Evolutionary conservation across 2,113 vertebrate species (phyloP), one percentile per base, ranked within the genome.

Genomic region (Numida meleagris): DNA sequence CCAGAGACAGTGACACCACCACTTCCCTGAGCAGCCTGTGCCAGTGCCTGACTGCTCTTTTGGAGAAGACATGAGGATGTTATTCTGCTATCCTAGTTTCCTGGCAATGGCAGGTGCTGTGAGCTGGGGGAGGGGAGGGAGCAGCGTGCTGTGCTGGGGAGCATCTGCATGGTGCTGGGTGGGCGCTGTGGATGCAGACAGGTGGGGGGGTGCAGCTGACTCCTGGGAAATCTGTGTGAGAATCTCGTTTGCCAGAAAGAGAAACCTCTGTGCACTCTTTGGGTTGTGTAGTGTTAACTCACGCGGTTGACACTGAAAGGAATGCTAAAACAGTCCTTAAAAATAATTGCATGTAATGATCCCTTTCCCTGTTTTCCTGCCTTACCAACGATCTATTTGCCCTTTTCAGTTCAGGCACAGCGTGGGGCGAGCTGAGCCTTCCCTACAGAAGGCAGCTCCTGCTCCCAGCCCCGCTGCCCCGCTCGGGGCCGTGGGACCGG

Each of bases 301-400:
- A 6, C 45, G 33, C 20, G 8, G 38, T 51, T 95, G 67, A 46
- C 29, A 3, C 0, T 68, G 82, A 46, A 83, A 71, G 74, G 61
- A 27, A 31, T 55, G 11, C 59, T 95, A 42, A 66, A 89, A 48
- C 48, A 65, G 40, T 57, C 75, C 86, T 90, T 86, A 27, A 66
- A 82, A 93, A 53, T 86, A 86, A 80, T 90, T 63, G 45, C 16
- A 13, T 83, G 13, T 40, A 57, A 82, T 43, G 38, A 79, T 63
- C 38, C 34, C 55, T 82, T 89, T 63, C 27, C 86, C n/a, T 33
- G 12, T 57, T 80, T 93, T 87, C 8, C 4, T 61, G 71, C 74
- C 88, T 88, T 63, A 67, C 88, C 88, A 81, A 77, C 33, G 43
- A 66, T 76, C 92, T 88, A 68, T 86, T 95, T 92, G 81, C 76